Evolutionary conservation across 2,113 vertebrate species (phyloP).

Genomic region (Anarhynchus alexandrinus): DNA sequence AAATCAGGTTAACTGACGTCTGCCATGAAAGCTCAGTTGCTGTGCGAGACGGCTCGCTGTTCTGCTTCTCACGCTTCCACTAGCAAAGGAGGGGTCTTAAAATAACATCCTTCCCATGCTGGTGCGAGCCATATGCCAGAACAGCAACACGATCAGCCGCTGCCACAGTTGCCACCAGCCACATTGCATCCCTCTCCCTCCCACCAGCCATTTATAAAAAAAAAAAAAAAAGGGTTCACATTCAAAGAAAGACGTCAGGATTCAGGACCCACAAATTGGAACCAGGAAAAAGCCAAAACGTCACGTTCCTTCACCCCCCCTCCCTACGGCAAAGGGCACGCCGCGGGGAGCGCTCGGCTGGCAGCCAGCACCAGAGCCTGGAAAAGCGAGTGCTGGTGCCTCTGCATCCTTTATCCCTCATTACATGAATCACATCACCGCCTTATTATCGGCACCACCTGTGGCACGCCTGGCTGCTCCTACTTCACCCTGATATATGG

Average conservation of each 20-base stretch:
- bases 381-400: background rate
- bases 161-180: background rate
- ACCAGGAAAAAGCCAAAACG: background rate
- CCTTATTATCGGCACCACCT: background rate
- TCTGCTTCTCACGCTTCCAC: background rate
- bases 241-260: background rate
- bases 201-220: background rate
- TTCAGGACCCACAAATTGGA: background rate
- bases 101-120: constrained; percentile 3
- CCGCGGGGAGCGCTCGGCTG: background rate
- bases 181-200: background rate
- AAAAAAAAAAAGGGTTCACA: background rate
- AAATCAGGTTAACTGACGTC: background rate
- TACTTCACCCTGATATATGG: accelerated
- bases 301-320: background rate
- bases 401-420: background rate
- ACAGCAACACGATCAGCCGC: background rate
- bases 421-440: background rate
- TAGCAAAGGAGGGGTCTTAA: background rate
- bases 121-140: background rate
- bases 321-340: background rate
- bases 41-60: background rate
- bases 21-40: background rate
- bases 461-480: background rate
- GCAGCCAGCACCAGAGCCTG: background rate